Percentiles rank a stretch among this genome's conserved stretches.
Conservation (phyloP, 2,113 vertebrate species). For the Abramis brama region DNA sequence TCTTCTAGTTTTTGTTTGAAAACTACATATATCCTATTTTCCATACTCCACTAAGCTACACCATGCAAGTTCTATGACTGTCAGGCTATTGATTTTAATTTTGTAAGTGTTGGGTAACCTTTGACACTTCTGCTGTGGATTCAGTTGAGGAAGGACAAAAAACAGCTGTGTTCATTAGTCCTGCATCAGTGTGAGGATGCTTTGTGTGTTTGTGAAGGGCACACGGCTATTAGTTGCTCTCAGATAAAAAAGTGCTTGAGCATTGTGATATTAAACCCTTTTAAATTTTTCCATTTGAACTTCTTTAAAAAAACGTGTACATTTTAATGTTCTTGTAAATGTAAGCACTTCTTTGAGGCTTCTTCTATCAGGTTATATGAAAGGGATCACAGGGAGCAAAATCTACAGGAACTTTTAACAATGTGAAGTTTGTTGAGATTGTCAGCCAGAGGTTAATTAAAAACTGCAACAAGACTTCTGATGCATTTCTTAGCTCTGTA, state of each 20-base stretch:
- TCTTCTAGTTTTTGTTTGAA: background rate
- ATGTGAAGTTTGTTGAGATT: background rate
- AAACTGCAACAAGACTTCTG: background rate
- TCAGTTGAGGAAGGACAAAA: background rate
- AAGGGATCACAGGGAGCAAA: background rate
- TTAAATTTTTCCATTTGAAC: background rate
- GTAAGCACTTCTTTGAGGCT: background rate
- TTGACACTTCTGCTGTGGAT: constrained; percentile 4
- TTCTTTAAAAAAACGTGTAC: background rate
- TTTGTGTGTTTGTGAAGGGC: background rate
- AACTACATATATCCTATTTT: background rate
- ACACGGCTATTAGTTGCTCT: background rate
- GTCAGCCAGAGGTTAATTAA: background rate
- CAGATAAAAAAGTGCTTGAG: background rate
- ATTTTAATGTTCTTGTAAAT: background rate
- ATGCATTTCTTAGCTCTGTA: background rate
- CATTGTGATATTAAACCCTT: background rate
- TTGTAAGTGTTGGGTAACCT: background rate
- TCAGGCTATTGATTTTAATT: background rate
- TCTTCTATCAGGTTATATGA: background rate
- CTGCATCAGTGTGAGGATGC: background rate
- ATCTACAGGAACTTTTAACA: background rate
- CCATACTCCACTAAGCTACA: background rate
- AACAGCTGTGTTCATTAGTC: background rate
- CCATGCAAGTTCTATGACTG: background rate